phyloP scores from a whole-genome alignment of 2,797 vertebrate species.

The Dermochelys coriacea region DNA sequence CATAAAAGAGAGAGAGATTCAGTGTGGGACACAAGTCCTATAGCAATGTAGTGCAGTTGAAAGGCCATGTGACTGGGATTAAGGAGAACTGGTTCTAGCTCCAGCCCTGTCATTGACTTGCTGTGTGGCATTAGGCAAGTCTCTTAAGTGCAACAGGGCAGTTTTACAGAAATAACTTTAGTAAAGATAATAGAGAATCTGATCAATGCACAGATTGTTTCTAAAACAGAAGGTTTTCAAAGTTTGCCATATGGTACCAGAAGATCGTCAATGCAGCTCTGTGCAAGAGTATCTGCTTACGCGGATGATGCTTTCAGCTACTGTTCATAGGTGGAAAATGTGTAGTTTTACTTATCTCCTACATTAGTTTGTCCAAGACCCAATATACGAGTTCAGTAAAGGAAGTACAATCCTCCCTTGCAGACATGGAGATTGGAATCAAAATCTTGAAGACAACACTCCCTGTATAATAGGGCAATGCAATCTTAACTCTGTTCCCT shows the following conservation, averaged over 20 bases:
- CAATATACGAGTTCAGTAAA: neutral
- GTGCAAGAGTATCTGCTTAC: neutral
- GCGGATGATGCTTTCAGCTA: neutral
- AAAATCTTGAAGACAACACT: neutral
- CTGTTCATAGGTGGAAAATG: neutral
- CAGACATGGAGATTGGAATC: neutral
- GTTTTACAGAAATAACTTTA: no score
- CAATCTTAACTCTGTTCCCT: neutral
- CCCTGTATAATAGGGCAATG: no score
- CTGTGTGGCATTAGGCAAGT: neutral
- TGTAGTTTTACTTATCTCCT: neutral
- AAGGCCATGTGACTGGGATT: no score
- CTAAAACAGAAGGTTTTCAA: neutral
- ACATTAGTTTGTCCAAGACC: neutral
- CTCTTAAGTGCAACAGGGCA: neutral
- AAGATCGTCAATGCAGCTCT: neutral
- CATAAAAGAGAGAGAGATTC: neutral
- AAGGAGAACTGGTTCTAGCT: neutral
- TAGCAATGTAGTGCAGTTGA: neutral
- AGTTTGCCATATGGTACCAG: neutral
- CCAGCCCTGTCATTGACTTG: neutral
- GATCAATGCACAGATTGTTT: neutral
- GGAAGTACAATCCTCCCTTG: neutral
- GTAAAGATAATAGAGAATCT: neutral
- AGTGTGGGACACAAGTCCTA: neutral